These are phyloP conservation scores for Venustoraphidia nigricollis DNA, from an alignment of 2,888 invertebrate genomes.

Conservation along the genomic window DNA sequence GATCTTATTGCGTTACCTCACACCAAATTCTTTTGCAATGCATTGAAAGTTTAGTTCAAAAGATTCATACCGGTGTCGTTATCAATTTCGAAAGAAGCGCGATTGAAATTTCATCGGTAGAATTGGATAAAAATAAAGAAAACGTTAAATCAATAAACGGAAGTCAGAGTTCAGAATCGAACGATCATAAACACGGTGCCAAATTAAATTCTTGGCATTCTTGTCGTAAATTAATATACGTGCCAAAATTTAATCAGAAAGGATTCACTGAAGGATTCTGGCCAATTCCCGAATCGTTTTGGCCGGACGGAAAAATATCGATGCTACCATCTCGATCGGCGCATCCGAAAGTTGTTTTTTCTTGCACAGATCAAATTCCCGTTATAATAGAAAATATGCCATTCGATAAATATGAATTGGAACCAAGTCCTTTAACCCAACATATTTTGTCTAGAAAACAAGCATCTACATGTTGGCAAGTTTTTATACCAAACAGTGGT, in stretches of 20 bases:
- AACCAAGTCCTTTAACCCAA: conserved; percentile 92
- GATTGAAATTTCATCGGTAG: conserved; percentile 56
- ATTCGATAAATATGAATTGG: conserved; percentile 97
- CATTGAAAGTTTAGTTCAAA: conserved; percentile 91
- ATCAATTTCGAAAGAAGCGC: conserved; percentile 95
- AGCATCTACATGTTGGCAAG: conserved; percentile 94
- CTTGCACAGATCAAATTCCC: conserved; percentile 85
- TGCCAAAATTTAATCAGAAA: conserved; percentile 80
- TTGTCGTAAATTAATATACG: conserved; percentile 77
- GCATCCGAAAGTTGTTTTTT: conserved; percentile 89
- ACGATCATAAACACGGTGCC: not conserved
- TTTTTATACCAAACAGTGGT: conserved; percentile 83
- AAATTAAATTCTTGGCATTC: conserved; percentile 54
- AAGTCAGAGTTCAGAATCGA: conserved; percentile 20
- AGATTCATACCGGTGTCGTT: conserved; percentile 94
- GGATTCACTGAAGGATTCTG: conserved; percentile 90
- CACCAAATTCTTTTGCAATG: conserved; percentile 92
- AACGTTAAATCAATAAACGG: conserved; percentile 31
- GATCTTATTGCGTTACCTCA: conserved; percentile 89
- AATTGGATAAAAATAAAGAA: conserved; percentile 24
- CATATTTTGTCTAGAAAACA: conserved; percentile 89
- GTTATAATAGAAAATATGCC: conserved; percentile 93
- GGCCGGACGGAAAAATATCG: conserved; percentile 83
- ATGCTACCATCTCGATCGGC: conserved; percentile 82
- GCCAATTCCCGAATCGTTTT: conserved; percentile 98